Evolutionary conservation across 2,888 invertebrate genomes (phyloP).

Genomic region (Hirtodrosophila alboralis): DNA sequence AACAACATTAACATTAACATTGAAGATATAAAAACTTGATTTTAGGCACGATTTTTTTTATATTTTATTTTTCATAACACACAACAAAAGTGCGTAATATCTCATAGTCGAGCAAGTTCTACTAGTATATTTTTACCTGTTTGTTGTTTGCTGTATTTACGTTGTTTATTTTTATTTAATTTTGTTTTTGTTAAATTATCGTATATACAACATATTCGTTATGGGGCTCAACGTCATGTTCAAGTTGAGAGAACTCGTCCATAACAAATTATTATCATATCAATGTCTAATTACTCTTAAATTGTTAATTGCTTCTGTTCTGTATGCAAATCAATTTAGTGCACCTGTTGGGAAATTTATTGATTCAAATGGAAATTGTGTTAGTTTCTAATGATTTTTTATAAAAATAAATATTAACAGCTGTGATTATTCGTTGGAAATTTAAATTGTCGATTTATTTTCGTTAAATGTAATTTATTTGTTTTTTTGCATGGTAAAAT

Average conservation of each 20-base stretch:
- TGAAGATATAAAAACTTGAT: too few species aligned
- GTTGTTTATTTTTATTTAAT: constrained; percentile 10
- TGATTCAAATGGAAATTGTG: not conserved
- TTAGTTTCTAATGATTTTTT: not conserved
- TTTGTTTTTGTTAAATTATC: constrained; percentile 21
- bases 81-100: too few species aligned
- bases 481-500: too few species aligned
- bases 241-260: constrained; percentile 1
- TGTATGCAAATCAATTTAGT: not conserved
- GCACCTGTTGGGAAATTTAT: constrained; percentile 4
- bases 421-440: not conserved
- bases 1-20: too few species aligned
- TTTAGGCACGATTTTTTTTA: too few species aligned
- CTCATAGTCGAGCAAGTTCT: too few species aligned
- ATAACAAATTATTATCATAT: not conserved
- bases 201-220: too few species aligned
- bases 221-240: too few species aligned
- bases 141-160: too few species aligned
- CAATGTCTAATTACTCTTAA: constrained; percentile 1
- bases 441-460: not conserved
- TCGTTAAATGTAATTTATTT: too few species aligned
- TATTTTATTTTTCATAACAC: too few species aligned
- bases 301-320: constrained; percentile 12
- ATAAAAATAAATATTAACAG: constrained; percentile 2
- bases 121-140: too few species aligned